A percentile compares a stretch with the other conserved stretches of the same genome.
phyloP scores from a whole-genome alignment of 2,797 vertebrate genomes.

The Brachyrhaphis roseni region DNA sequence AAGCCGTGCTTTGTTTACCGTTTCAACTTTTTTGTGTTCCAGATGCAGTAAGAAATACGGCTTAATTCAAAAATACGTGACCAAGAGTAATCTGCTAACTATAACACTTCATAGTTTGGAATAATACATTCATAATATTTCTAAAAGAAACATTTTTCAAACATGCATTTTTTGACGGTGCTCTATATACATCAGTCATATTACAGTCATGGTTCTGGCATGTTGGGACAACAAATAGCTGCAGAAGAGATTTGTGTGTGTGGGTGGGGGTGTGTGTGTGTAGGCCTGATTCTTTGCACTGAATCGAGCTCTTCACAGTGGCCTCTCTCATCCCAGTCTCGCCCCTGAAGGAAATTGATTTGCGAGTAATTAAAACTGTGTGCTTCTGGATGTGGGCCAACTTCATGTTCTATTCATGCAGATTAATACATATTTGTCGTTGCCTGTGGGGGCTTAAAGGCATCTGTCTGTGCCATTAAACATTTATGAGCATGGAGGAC shows the following conservation, averaged over 20 bases:
- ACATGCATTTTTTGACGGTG: slow-evolving; percentile 9
- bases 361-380: slow-evolving; percentile 80
- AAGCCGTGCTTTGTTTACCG: too few species aligned
- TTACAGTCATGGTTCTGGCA: slow-evolving; percentile 13
- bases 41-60: neutral
- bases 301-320: slow-evolving; percentile 42
- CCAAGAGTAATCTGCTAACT: neutral
- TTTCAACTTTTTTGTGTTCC: too few species aligned
- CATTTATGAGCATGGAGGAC: slow-evolving; percentile 79
- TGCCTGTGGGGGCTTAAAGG: slow-evolving; percentile 76
- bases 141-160: slow-evolving; percentile 2
- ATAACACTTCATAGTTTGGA: neutral
- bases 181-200: slow-evolving; percentile 6
- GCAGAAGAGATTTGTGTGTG: neutral
- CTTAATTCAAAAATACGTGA: neutral
- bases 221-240: slow-evolving; percentile 18
- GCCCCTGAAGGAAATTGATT: slow-evolving; percentile 72
- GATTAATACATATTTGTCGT: slow-evolving; percentile 84
- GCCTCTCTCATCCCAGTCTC: slow-evolving; percentile 27
- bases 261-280: neutral
- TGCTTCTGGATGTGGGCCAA: slow-evolving; percentile 74
- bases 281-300: slow-evolving; percentile 22
- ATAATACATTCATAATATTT: slow-evolving; percentile 51
- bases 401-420: slow-evolving; percentile 84
- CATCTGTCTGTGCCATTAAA: slow-evolving; percentile 81